Conservation (phyloP, 2,113 vertebrate species). For the Erythrocercus mccallii region DNA sequence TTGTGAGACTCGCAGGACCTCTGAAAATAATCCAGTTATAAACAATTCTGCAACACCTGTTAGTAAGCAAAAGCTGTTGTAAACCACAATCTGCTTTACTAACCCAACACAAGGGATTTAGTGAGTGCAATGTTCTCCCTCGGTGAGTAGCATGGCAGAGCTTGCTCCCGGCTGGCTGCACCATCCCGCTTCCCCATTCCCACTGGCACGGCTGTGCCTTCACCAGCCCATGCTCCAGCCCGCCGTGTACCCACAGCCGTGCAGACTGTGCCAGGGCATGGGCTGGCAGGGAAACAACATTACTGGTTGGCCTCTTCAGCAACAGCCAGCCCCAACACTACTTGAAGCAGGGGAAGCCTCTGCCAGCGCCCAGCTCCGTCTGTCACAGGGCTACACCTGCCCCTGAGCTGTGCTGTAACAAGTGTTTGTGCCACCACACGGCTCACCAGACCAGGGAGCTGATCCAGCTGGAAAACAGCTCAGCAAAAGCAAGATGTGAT, state of each 20-base stretch:
- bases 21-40: not conserved
- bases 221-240: not conserved
- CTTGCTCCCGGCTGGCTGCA: not conserved
- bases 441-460: not conserved
- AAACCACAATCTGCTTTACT: not conserved
- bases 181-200: not conserved
- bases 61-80: not conserved
- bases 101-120: not conserved
- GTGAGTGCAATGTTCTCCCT: not conserved
- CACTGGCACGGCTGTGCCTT: fast-evolving
- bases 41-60: not conserved
- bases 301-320: not conserved
- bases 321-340: not conserved
- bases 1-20: not conserved
- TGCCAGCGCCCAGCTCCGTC: not conserved
- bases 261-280: not conserved
- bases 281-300: not conserved
- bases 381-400: not conserved
- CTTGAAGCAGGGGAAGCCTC: not conserved
- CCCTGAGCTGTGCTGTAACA: not conserved
- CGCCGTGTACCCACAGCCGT: fast-evolving
- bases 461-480: not conserved
- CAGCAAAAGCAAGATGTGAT: not conserved
- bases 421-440: not conserved
- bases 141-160: fast-evolving